Evolutionary conservation across 2,797 vertebrate genomes (phyloP).

Genomic region (Sebastes taczanowskii): DNA sequence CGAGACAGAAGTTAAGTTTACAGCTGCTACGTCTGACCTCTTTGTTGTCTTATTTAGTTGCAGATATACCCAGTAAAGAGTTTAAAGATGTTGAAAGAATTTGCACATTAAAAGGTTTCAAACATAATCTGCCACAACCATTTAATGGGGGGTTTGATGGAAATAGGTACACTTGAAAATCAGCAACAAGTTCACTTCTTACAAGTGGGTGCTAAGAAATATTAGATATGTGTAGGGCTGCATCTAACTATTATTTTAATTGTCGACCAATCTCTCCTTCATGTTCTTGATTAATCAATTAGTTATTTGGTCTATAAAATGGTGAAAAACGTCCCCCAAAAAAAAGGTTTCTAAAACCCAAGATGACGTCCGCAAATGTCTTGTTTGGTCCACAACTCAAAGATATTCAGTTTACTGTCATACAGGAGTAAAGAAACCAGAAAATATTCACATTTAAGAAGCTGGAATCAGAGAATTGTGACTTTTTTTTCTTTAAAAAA

Average conservation of each 20-base stretch:
- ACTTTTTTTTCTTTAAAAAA: no score
- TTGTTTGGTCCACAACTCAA: no score
- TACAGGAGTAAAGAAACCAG: no score
- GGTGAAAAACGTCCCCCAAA: no score
- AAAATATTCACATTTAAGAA: no score
- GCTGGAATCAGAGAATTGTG: no score
- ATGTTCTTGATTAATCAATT: no score
- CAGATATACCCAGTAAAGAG: not conserved
- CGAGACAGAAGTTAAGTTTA: not conserved
- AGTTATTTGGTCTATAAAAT: no score
- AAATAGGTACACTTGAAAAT: not conserved
- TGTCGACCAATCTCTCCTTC: no score
- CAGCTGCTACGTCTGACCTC: not conserved
- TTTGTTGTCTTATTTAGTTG: not conserved
- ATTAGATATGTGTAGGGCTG: not conserved
- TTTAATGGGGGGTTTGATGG: not conserved
- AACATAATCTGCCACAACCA: not conserved
- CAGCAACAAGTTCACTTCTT: not conserved
- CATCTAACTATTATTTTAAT: no score
- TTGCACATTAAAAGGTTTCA: not conserved
- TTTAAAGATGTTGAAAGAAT: not conserved
- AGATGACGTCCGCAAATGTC: no score
- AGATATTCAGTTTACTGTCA: no score
- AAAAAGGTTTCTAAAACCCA: accelerated
- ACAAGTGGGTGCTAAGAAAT: not conserved